Evolutionary conservation across 2,113 vertebrate genomes (phyloP), one percentile per base, ranked within the genome.

Genomic region (Coptodon bakossiorum): DNA sequence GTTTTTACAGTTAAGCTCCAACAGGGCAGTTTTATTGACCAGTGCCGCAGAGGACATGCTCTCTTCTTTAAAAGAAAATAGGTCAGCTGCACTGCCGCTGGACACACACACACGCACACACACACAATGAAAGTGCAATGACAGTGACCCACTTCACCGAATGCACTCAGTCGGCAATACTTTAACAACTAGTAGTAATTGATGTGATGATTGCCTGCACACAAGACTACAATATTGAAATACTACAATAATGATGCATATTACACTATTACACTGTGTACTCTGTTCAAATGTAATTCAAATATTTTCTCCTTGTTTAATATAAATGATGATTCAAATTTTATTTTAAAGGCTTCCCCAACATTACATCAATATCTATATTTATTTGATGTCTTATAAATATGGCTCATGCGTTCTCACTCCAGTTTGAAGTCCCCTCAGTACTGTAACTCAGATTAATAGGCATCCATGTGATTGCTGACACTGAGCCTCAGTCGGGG

Each of bases 91-190:
- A 89, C 82, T 50, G 84, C 89, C 71, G 29, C 68, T 85, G 87
- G 88, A 90, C 90, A 83, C 81, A 81, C 59, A 87, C 86, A 56
- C 40, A 53, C 29, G 5, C 29, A 5, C 29, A 82, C 84, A 54
- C 78, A 81, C 88, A 80, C 63, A 87, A 68, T 40, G 19, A 38
- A 68, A 8, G 83, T 53, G 81, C 24, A 61, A 53, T 52, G 31
- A 80, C 66, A 85, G 61, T 92, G 92, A 92, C 91, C 93, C 92
- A 94, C 80, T 93, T 93, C 83, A 85, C 81, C 88, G 80, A 90
- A 27, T 84, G 79, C 82, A 53, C 66, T 90, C 88, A 86, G 59
- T 88, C 16, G 9, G 59, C 61, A 88, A 89, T 82, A 90, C 52
- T 81, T 52, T 66, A 59, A 76, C 19, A 59, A 31, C 54, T 81